Base-by-base conservation (phyloP, 2,888 invertebrate species). In the Julus scanicus region DNA sequence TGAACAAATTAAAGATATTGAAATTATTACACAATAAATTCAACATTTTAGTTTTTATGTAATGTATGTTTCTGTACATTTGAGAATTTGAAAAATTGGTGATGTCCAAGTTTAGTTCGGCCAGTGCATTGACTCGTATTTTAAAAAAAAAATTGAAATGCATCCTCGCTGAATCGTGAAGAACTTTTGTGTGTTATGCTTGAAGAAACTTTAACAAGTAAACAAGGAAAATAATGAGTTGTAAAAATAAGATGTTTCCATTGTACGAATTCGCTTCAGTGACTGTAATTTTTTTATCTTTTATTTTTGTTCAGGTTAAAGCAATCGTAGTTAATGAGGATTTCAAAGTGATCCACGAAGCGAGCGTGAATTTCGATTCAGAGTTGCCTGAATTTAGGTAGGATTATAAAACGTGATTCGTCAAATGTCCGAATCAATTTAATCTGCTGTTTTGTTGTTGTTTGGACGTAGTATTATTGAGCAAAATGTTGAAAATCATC, bases 321-420 rank as follows among this genome's bases (percentile, higher is more conserved):
- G 97, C 97, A 17, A 94, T 97, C 40, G 95, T 97, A 11, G 94
- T 98, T 13, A 94, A 83, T 20, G 20, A 37, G n/a, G 84, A 13
- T 20, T 17, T 83, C 84, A 20, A 83, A 13, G 37, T 83, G 4
- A 83, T 83, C 40, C 95, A 96, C 91, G 95, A 97, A 91, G 96
- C 95, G 17, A 94, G 95, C 89, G 97, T 99, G 0, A 96, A 96
- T 90, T 99, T 98, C 93, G 98, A 98, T 92, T 94, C 94, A 89
- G 98, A 98, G 92, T 93, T 99, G 39, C 97, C 98, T n/a, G 98
- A 98, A 92, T 99, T 86, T 86, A 9, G 39, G 57, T 87, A 87
- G 4, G 48, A 29, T 29, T 29, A 29, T 29, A 29, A 29, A 29
- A 29, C 29, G 29, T 1, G 1, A 29, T 29, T 29, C 29, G 29